These are phyloP conservation scores for Parazoanthus atlanticus DNA, from an alignment of 92 coral and sea anemone genomes.

Conservation along the genomic window DNA sequence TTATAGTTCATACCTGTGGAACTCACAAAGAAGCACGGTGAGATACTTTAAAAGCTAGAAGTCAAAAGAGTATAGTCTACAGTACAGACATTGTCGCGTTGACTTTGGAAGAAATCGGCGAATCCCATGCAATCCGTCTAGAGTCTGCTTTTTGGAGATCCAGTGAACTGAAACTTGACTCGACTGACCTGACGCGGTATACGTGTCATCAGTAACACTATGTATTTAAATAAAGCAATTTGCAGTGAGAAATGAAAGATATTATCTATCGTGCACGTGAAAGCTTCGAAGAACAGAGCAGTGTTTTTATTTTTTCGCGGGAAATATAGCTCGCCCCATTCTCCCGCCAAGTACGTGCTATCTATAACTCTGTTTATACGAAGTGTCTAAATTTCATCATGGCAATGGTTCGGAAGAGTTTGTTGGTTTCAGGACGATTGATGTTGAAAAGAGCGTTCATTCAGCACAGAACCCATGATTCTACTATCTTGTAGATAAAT, in stretches of 20 bases:
- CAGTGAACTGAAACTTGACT: not conserved
- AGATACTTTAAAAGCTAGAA: not conserved
- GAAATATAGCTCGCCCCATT: not conserved
- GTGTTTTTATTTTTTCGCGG: slow-evolving; percentile 11
- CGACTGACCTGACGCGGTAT: not conserved
- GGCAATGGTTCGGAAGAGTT: too few relatives aligned
- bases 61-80: not conserved
- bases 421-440: too few relatives aligned
- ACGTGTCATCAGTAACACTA: not conserved
- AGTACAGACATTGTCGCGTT: not conserved
- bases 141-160: not conserved
- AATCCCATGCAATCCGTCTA: not conserved
- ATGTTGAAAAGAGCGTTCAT: too few relatives aligned
- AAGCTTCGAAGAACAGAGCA: too few relatives aligned
- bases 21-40: not conserved
- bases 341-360: not conserved
- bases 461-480: too few relatives aligned
- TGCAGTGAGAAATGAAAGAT: not conserved
- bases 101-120: not conserved
- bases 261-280: not conserved
- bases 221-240: too few relatives aligned
- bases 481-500: too few relatives aligned
- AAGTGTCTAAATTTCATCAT: slow-evolving; percentile 30
- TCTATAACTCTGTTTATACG: not conserved
- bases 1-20: not conserved